A percentile compares a stretch with the other conserved stretches of the same genome.
These are phyloP conservation scores for Megalonaias nervosa DNA, from an alignment of 1,140 invertebrate species.

Conservation along the genomic window DNA sequence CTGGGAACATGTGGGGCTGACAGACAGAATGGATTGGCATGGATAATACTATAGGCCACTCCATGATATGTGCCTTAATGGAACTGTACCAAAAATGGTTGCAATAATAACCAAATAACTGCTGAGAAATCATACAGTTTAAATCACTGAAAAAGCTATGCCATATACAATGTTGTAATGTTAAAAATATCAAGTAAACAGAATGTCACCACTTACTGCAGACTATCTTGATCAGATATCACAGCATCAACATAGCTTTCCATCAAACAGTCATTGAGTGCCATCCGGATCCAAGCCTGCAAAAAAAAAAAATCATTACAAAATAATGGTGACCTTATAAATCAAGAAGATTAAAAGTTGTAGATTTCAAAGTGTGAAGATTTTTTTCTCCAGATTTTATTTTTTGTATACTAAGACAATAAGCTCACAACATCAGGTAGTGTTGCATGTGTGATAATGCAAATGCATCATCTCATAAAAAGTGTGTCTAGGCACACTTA, in stretches of 20 bases:
- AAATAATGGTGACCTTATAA: not conserved
- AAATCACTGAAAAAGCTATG: not conserved
- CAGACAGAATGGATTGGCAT: too few species aligned
- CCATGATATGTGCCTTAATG: too few species aligned
- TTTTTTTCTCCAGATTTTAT: not conserved
- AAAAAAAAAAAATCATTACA: constrained; percentile 20
- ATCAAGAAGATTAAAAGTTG: not conserved
- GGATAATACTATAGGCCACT: too few species aligned
- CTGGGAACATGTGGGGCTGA: too few species aligned
- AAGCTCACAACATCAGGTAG: not conserved
- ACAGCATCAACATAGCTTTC: constrained; percentile 88
- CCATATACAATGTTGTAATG: constrained; percentile 1
- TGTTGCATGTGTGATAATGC: not conserved
- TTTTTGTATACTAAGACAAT: not conserved
- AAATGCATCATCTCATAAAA: not conserved
- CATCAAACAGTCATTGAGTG: constrained; percentile 90
- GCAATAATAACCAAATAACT: too few species aligned
- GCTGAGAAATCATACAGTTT: too few species aligned
- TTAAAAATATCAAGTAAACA: not conserved
- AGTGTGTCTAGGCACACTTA: too few species aligned
- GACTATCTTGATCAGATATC: constrained; percentile 78
- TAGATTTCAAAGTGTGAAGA: not conserved
- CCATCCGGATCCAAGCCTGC: constrained; percentile 86
- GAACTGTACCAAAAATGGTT: too few species aligned
- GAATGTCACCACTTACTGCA: constrained; percentile 68